These are phyloP conservation scores for Clarias magur DNA, from an alignment of 2,113 vertebrate species.

Conservation along the genomic window DNA sequence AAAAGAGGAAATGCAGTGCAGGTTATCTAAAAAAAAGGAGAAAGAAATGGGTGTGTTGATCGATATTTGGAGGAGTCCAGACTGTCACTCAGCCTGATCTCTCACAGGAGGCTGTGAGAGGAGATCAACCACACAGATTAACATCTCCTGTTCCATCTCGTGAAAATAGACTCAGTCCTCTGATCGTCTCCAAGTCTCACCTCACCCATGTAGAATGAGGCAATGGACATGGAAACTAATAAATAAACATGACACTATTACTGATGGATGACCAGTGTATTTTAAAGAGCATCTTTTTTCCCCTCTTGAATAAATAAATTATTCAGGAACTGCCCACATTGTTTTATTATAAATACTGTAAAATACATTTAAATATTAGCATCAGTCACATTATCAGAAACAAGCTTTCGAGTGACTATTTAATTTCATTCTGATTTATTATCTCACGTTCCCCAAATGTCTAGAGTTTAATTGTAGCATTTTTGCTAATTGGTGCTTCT, in stretches of 20 bases:
- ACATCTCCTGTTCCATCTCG: conserved; percentile 38
- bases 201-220: conserved; percentile 34
- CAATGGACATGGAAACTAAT: conserved; percentile 24
- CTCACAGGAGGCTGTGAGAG: conserved; percentile 35
- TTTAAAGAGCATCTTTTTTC: background rate
- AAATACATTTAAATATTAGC: conserved; percentile 38
- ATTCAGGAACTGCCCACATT: conserved; percentile 6
- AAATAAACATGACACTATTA: conserved; percentile 8
- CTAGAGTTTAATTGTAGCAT: conserved; percentile 36
- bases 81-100: conserved; percentile 51
- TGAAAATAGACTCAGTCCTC: conserved; percentile 40
- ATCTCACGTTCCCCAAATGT: conserved; percentile 26
- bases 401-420: conserved; percentile 17
- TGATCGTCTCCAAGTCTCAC: conserved; percentile 5
- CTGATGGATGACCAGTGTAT: background rate
- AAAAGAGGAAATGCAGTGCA: background rate
- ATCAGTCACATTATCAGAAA: conserved; percentile 7
- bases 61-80: conserved; percentile 46
- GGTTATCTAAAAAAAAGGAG: conserved; percentile 26
- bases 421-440: conserved; percentile 13
- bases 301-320: background rate
- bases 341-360: conserved; percentile 1
- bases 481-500: background rate
- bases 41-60: conserved; percentile 35
- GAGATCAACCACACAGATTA: conserved; percentile 53